Evolutionary conservation across 2,888 invertebrate species (phyloP).

Genomic region (Ornithoptera priamus): DNA sequence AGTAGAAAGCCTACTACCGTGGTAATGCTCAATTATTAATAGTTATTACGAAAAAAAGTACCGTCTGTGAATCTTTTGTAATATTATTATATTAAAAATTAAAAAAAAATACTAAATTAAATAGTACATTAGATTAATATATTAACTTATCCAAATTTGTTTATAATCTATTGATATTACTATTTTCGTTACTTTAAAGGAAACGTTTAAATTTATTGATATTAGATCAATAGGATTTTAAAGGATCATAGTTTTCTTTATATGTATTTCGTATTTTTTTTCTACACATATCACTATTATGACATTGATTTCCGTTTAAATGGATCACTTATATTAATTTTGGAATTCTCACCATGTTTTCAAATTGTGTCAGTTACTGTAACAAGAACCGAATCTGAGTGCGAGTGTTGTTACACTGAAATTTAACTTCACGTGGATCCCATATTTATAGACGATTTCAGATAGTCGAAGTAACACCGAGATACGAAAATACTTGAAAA

Average conservation of each 20-base stretch:
- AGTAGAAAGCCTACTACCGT: not conserved
- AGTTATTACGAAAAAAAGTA: too few relatives aligned
- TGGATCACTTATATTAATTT: constrained; percentile 19
- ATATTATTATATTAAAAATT: too few relatives aligned
- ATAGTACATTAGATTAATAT: not conserved
- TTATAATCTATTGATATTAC: not conserved
- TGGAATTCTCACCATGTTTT: constrained; percentile 66
- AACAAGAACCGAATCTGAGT: constrained; percentile 78
- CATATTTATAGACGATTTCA: constrained; percentile 75
- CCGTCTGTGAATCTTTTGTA: too few relatives aligned
- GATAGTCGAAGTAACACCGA: constrained; percentile 49
- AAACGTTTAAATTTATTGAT: not conserved
- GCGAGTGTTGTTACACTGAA: constrained; percentile 79
- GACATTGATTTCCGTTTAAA: constrained; percentile 33
- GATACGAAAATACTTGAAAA: constrained; percentile 78
- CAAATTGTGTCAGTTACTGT: constrained; percentile 63
- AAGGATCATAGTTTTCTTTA: not conserved
- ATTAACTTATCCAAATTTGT: not conserved
- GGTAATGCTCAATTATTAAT: too few relatives aligned
- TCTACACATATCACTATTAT: constrained; percentile 31
- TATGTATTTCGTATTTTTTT: not conserved
- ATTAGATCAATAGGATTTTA: not conserved
- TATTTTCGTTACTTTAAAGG: not conserved
- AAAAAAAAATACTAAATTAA: not conserved
- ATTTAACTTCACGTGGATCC: constrained; percentile 64